Evolutionary conservation across 2,113 vertebrate species (phyloP).

Genomic region (Dasyprocta punctata): DNA sequence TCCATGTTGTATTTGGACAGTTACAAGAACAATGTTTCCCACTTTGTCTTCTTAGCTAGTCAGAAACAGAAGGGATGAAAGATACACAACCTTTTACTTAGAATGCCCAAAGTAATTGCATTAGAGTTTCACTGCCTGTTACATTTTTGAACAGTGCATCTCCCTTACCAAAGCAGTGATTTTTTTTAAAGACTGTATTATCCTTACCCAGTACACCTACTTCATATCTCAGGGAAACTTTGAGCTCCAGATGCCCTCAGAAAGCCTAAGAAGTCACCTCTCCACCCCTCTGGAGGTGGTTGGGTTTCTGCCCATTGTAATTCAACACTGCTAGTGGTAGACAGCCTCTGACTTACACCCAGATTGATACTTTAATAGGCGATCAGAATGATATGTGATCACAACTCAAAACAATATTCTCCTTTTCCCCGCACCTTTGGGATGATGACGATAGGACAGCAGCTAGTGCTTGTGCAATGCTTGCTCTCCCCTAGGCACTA

Average conservation of each 20-base stretch:
- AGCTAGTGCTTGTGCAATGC: rapidly evolving
- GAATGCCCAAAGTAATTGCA: not conserved
- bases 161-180: not conserved
- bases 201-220: not conserved
- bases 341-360: not conserved
- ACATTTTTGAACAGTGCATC: not conserved
- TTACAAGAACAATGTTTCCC: conserved; percentile 19
- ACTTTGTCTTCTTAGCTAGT: conserved; percentile 59
- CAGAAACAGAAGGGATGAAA: conserved; percentile 64
- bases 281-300: not conserved
- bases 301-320: not conserved
- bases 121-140: not conserved
- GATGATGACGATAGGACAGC: not conserved
- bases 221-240: not conserved
- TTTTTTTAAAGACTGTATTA: not conserved
- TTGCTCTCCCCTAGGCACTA: not conserved
- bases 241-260: not conserved
- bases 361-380: not conserved
- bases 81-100: conserved; percentile 48
- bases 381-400: not conserved
- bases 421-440: not conserved
- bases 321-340: rapidly evolving
- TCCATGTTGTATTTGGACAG: not conserved
- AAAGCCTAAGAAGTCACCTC: not conserved
- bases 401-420: not conserved